A percentile compares a stretch with the other conserved stretches of the same genome.
phyloP scores from a whole-genome alignment of 2,113 vertebrate species.

The Coregonus clupeaformis region DNA sequence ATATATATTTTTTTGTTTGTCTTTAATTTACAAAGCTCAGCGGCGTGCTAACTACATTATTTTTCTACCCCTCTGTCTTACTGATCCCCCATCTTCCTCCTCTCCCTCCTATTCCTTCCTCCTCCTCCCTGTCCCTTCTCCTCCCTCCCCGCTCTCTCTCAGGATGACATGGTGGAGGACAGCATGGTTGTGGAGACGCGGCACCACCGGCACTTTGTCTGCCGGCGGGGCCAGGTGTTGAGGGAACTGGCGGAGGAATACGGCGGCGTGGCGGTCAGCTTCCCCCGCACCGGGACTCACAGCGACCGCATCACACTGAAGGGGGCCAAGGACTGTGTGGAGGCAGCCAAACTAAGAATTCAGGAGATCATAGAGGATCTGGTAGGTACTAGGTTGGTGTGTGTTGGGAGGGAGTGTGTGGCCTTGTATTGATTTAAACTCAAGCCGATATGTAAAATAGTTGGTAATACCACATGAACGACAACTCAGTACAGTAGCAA shows the following conservation, averaged over 20 bases:
- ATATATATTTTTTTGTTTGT: too few relatives aligned
- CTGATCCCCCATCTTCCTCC: not conserved
- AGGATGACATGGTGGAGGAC: slow-evolving; percentile 81
- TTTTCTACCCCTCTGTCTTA: not conserved
- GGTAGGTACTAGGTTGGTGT: slow-evolving; percentile 46
- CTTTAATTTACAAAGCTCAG: too few relatives aligned
- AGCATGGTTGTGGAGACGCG: slow-evolving; percentile 74
- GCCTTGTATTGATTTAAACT: too few relatives aligned
- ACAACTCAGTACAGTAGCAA: too few relatives aligned
- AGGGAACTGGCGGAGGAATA: slow-evolving; percentile 79
- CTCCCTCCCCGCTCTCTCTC: slow-evolving; percentile 4
- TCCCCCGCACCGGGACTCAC: slow-evolving; percentile 75
- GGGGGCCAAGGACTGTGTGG: slow-evolving; percentile 79
- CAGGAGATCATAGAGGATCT: slow-evolving; percentile 78
- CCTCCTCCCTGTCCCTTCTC: not conserved
- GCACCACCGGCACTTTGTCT: slow-evolving; percentile 80
- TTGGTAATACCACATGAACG: too few relatives aligned
- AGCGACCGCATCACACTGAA: slow-evolving; percentile 77
- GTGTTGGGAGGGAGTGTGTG: too few relatives aligned
- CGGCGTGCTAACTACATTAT: too few relatives aligned
- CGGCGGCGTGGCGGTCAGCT: slow-evolving; percentile 79
- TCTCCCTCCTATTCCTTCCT: not conserved
- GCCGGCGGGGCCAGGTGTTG: slow-evolving; percentile 75
- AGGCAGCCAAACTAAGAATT: slow-evolving; percentile 77
- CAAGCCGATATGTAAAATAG: too few relatives aligned